These are phyloP conservation scores for Pterocles gutturalis DNA, from an alignment of 2,113 vertebrate species.

Conservation along the genomic window DNA sequence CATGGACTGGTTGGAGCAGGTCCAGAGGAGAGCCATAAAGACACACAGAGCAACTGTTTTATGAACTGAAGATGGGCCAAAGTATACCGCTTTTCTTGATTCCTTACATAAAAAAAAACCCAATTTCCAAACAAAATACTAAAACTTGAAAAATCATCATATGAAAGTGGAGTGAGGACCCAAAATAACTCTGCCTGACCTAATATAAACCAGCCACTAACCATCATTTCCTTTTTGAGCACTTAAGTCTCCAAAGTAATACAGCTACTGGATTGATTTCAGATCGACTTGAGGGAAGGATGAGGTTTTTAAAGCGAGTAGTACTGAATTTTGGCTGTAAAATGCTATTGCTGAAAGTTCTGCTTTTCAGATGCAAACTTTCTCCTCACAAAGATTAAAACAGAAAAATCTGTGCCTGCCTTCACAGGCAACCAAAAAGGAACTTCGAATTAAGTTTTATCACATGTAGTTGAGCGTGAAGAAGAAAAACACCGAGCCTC, in stretches of 20 bases:
- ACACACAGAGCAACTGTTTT: neutral
- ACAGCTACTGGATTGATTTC: neutral
- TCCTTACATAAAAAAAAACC: neutral
- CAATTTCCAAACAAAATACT: neutral
- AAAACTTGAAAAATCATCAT: neutral
- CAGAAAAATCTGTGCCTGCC: constrained; percentile 33
- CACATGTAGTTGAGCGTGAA: constrained; percentile 59
- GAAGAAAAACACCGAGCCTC: constrained; percentile 8
- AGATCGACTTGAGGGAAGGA: neutral
- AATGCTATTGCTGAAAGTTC: constrained; percentile 26
- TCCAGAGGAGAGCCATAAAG: too few species aligned
- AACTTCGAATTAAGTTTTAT: constrained; percentile 62
- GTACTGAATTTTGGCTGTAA: constrained; percentile 20
- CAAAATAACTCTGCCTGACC: neutral
- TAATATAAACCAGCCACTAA: constrained; percentile 3
- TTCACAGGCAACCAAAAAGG: constrained; percentile 39
- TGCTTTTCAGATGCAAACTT: constrained; percentile 65
- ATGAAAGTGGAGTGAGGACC: neutral
- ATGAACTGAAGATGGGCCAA: neutral
- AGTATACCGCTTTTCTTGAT: neutral
- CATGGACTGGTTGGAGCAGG: too few species aligned
- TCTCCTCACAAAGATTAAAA: constrained; percentile 34
- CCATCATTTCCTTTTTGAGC: neutral
- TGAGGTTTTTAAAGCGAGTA: neutral
- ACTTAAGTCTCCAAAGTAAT: neutral